Evolutionary conservation across 2,113 vertebrate species (phyloP).

Genomic region (Arothron firmamentum): DNA sequence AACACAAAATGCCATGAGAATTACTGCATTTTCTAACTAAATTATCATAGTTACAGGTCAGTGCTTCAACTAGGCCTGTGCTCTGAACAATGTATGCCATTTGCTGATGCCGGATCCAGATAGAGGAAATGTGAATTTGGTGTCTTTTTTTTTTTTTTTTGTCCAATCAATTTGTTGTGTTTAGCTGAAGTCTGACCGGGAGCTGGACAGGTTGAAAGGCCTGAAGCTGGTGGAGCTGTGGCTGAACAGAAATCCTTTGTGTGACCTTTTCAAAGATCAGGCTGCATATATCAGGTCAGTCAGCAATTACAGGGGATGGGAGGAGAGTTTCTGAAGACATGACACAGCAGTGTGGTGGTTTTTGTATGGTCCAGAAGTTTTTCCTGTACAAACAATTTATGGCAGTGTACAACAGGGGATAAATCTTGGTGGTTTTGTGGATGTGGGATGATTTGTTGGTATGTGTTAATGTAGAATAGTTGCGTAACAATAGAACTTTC

Average conservation of each 20-base stretch:
- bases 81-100: background rate
- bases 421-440: no score
- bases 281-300: slow-evolving; percentile 88
- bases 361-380: background rate
- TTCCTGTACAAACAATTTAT: background rate
- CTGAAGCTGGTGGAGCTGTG: slow-evolving; percentile 86
- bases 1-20: no score
- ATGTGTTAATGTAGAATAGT: background rate
- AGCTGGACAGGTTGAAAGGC: slow-evolving; percentile 85
- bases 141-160: no score
- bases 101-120: no score
- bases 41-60: background rate
- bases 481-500: slow-evolving; percentile 3
- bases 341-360: slow-evolving; percentile 1
- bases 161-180: background rate
- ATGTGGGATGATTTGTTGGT: no score
- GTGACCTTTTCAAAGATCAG: slow-evolving; percentile 82
- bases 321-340: background rate
- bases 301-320: slow-evolving; percentile 16
- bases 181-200: slow-evolving; percentile 82
- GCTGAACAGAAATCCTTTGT: slow-evolving; percentile 83
- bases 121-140: no score
- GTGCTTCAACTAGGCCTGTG: no score
- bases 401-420: background rate
- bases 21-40: background rate